Conservation (phyloP, 2,888 invertebrate genomes). For the Pyrgus malvae region DNA sequence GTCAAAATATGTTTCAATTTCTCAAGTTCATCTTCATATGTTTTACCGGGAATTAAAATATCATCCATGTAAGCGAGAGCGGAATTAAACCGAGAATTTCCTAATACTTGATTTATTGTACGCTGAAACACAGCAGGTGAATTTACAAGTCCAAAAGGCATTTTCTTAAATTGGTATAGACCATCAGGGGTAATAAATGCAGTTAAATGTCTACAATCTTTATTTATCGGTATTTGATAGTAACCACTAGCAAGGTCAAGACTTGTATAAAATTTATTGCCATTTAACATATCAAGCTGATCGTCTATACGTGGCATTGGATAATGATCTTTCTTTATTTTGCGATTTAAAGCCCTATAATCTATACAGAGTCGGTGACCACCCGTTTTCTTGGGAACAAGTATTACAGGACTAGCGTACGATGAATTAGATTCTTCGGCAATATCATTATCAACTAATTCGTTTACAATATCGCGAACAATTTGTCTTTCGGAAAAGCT, state of each 20-base stretch:
- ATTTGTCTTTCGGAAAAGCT: not conserved
- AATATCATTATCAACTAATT: not conserved
- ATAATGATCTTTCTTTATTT: constrained; percentile 23
- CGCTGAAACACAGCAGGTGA: constrained; percentile 26
- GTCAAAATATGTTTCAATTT: not conserved
- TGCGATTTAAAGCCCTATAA: constrained; percentile 6
- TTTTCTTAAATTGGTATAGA: constrained; percentile 19
- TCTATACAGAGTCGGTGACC: constrained; percentile 2
- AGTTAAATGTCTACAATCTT: constrained; percentile 15
- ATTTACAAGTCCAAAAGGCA: constrained; percentile 28
- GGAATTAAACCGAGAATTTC: not conserved
- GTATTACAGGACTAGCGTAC: not conserved
- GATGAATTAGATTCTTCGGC: not conserved
- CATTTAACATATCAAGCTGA: constrained; percentile 22
- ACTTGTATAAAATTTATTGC: constrained; percentile 19
- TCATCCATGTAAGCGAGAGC: constrained; percentile 5
- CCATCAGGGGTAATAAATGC: constrained; percentile 28
- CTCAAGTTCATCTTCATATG: not conserved
- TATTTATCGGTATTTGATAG: constrained; percentile 24
- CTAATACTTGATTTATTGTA: constrained; percentile 13
- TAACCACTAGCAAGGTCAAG: constrained; percentile 26
- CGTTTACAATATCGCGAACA: not conserved
- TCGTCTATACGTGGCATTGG: constrained; percentile 27
- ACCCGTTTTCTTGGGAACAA: not conserved
- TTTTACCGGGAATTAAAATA: not conserved